These are phyloP conservation scores for Parazoanthus darwini DNA, from an alignment of 92 coral and sea anemone species.

Conservation along the genomic window DNA sequence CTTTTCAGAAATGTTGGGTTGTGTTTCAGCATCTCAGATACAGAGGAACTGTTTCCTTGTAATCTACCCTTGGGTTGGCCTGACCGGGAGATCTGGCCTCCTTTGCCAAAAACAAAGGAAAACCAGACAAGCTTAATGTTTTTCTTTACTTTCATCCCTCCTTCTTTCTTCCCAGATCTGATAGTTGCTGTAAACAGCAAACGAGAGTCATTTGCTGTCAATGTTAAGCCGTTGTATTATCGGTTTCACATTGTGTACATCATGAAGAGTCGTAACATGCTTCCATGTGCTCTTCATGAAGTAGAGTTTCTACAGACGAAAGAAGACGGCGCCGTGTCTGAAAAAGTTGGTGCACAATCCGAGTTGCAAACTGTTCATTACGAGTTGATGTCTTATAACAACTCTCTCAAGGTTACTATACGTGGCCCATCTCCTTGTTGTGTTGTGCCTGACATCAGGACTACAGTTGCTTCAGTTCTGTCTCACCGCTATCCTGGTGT, in stretches of 20 bases:
- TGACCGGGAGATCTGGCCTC: conserved; percentile 17
- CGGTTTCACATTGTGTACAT: conserved; percentile 47
- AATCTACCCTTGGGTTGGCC: conserved; percentile 34
- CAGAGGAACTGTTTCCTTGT: conserved; percentile 43
- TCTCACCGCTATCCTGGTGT: no score
- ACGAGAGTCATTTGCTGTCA: background rate
- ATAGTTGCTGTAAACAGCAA: conserved; percentile 33
- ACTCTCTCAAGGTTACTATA: conserved; percentile 34
- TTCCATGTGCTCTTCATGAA: no score
- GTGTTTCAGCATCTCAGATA: conserved; percentile 25
- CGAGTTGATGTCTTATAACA: conserved; percentile 44
- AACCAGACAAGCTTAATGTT: conserved; percentile 2
- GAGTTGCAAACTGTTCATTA: conserved; percentile 36
- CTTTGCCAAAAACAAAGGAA: background rate
- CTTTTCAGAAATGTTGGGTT: conserved; percentile 15
- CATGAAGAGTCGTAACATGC: background rate
- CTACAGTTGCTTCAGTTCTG: no score
- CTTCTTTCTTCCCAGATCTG: conserved; percentile 13
- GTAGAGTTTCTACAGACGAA: no score
- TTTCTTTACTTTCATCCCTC: background rate
- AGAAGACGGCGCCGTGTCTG: no score
- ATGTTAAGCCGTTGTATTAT: conserved; percentile 6
- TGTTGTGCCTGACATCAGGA: no score
- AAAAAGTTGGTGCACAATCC: no score
- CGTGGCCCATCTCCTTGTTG: no score